Percentiles rank a stretch among this genome's conserved stretches.
Conservation (phyloP, 2,797 vertebrate species). For the Smutsia gigantea region DNA sequence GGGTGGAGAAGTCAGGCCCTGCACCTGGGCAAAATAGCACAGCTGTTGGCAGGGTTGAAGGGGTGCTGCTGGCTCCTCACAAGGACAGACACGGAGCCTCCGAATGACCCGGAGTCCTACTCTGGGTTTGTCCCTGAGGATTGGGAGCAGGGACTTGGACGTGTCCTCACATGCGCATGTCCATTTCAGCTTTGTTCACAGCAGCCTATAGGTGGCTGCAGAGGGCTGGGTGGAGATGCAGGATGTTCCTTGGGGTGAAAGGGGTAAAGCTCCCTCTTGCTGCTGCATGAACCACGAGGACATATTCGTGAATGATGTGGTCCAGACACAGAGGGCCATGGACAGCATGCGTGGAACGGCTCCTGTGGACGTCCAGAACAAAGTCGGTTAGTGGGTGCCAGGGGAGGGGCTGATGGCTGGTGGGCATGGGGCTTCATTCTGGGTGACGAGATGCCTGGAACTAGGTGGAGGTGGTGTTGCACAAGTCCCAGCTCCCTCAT, state of each 20-base stretch:
- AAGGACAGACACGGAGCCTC: neutral
- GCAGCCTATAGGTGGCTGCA: neutral
- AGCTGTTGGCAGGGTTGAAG: too few relatives aligned
- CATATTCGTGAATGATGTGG: neutral
- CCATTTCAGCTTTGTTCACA: neutral
- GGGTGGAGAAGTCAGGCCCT: neutral
- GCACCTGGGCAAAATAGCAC: too few relatives aligned
- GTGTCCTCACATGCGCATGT: accelerated
- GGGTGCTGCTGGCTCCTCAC: neutral
- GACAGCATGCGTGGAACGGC: too few relatives aligned
- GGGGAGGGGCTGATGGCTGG: too few relatives aligned
- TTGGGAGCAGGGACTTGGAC: neutral
- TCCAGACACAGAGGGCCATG: neutral
- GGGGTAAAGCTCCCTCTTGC: accelerated
- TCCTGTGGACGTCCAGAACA: neutral
- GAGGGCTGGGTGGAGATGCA: too few relatives aligned
- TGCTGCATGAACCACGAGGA: neutral
- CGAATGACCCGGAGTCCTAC: neutral
- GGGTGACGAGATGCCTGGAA: neutral
- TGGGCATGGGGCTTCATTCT: neutral
- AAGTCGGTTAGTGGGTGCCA: neutral
- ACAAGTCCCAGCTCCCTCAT: too few relatives aligned
- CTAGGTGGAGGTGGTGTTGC: neutral
- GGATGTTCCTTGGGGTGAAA: neutral
- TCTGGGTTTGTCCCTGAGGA: neutral